These are phyloP conservation scores for Boloria selene DNA, from an alignment of 2,888 invertebrate genomes.

Conservation along the genomic window DNA sequence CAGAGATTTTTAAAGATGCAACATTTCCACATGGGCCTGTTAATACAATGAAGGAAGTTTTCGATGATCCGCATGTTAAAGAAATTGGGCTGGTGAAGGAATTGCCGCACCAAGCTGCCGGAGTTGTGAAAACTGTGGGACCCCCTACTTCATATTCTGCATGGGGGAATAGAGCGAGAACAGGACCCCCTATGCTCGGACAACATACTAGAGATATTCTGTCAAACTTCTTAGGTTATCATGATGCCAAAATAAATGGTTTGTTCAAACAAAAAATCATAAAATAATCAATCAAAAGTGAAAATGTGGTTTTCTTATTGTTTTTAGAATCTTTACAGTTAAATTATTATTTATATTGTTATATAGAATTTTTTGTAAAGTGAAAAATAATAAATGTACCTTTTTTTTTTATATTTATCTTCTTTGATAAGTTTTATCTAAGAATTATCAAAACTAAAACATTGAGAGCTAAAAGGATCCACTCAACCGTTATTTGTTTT, in stretches of 20 bases:
- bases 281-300: conserved; percentile 44
- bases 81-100: conserved; percentile 88
- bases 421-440: conserved; percentile 8
- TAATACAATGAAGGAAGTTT: conserved; percentile 92
- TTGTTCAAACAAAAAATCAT: conserved; percentile 74
- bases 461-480: not conserved
- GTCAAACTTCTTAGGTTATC: conserved; percentile 84
- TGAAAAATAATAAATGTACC: not conserved
- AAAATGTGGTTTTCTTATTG: not conserved
- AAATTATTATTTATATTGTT: not conserved
- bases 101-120: conserved; percentile 86
- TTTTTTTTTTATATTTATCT: conserved; percentile 18
- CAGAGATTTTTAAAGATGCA: conserved; percentile 85
- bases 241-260: conserved; percentile 81
- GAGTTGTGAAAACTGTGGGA: conserved; percentile 89
- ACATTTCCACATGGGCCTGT: conserved; percentile 95
- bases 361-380: not conserved
- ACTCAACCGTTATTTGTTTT: not conserved
- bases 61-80: conserved; percentile 93
- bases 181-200: conserved; percentile 92
- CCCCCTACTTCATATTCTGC: conserved; percentile 93
- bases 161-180: conserved; percentile 86
- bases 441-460: conserved; percentile 6
- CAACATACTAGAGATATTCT: conserved; percentile 93
- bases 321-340: not conserved